These are phyloP conservation scores for Melanostoma mellinum DNA, from an alignment of 2,888 invertebrate species.

Conservation along the genomic window DNA sequence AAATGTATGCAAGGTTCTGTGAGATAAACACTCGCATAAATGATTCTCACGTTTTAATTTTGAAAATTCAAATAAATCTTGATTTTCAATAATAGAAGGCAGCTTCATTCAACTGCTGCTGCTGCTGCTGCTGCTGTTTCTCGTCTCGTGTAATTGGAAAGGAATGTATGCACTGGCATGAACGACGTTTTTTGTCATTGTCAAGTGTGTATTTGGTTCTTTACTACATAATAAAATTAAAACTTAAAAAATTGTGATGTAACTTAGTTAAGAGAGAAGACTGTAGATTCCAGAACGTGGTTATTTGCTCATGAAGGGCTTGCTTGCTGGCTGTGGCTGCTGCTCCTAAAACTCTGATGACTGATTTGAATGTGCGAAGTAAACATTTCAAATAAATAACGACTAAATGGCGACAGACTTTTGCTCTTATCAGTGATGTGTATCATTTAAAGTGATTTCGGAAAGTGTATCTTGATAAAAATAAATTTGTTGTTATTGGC, in stretches of 20 bases:
- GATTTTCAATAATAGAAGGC: slow-evolving; percentile 1
- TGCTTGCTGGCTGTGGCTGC: no score
- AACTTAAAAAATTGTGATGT: slow-evolving; percentile 39
- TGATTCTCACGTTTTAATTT: slow-evolving; percentile 44
- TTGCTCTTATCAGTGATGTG: not conserved
- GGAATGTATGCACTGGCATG: slow-evolving; percentile 16
- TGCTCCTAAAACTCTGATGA: not conserved
- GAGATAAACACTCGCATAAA: slow-evolving; percentile 32
- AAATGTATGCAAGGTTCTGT: slow-evolving; percentile 33
- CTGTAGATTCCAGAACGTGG: slow-evolving; percentile 3
- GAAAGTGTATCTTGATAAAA: not conserved
- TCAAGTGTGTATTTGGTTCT: no score
- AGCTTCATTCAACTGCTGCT: not conserved
- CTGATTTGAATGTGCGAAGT: not conserved
- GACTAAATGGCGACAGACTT: not conserved
- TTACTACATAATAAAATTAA: not conserved
- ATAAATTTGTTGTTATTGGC: no score
- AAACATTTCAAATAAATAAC: slow-evolving; percentile 2
- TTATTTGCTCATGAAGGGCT: not conserved
- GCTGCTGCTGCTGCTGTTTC: not conserved
- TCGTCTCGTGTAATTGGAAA: slow-evolving; percentile 18
- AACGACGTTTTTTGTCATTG: no score
- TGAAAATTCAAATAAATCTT: slow-evolving; percentile 23
- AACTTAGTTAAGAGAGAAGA: not conserved
- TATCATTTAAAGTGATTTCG: not conserved